Conservation (phyloP, 2,888 invertebrate species). For the Pyrochroa serraticornis region DNA sequence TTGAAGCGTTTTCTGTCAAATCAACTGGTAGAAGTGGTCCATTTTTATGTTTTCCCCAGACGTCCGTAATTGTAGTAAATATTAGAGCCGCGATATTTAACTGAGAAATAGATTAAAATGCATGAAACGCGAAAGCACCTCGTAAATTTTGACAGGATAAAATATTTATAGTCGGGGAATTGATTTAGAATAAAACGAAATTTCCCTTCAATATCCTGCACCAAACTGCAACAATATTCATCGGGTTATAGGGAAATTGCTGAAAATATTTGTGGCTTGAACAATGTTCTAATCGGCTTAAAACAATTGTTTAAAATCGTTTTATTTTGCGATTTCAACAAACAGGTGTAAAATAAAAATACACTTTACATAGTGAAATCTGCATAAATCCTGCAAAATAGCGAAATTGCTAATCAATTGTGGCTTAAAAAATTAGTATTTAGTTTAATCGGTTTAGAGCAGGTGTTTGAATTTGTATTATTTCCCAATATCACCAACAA, state of each 20-base stretch:
- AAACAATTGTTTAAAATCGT: too few species aligned
- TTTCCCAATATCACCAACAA: slow-evolving; percentile 9
- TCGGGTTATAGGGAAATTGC: background rate
- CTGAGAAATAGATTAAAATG: slow-evolving; percentile 22
- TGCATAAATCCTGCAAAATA: too few species aligned
- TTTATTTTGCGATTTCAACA: slow-evolving; percentile 3
- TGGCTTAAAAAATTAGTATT: background rate
- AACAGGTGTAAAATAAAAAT: slow-evolving; percentile 28
- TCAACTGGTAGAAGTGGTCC: too few species aligned
- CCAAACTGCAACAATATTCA: slow-evolving; percentile 9
- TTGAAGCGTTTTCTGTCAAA: too few species aligned
- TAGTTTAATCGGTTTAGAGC: too few species aligned
- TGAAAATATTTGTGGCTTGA: background rate
- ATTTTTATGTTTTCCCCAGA: background rate
- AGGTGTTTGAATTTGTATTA: too few species aligned
- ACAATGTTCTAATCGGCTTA: too few species aligned
- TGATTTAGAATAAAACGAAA: slow-evolving; percentile 25
- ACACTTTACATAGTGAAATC: slow-evolving; percentile 29
- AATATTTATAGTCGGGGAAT: slow-evolving; percentile 23
- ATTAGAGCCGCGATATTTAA: slow-evolving; percentile 10
- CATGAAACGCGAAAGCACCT: slow-evolving; percentile 17
- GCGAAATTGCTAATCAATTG: too few species aligned
- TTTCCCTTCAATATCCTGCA: slow-evolving; percentile 21
- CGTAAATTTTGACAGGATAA: slow-evolving; percentile 18
- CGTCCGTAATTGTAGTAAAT: slow-evolving; percentile 5